Conservation (phyloP, 2,888 invertebrate species). For the Oeneis ivallda region DNA sequence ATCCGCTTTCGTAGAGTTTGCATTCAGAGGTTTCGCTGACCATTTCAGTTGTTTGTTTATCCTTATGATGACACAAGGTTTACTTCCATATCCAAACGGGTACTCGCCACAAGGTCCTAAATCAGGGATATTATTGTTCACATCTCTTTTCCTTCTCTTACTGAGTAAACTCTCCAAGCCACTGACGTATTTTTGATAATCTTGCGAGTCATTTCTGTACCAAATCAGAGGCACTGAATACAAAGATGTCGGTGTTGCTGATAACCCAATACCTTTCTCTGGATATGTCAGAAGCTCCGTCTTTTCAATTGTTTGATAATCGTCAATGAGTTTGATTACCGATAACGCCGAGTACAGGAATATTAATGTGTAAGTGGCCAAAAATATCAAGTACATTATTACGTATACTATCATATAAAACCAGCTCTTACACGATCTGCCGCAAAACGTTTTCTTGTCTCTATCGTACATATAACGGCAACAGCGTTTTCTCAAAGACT, state of each 20-base stretch:
- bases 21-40: constrained; percentile 57
- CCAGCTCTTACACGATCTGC: constrained; percentile 63
- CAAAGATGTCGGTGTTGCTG: constrained; percentile 61
- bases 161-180: constrained; percentile 56
- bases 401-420: constrained; percentile 53
- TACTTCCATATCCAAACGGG: constrained; percentile 67
- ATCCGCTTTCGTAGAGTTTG: constrained; percentile 46
- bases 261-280: constrained; percentile 58
- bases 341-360: constrained; percentile 54
- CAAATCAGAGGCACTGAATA: constrained; percentile 58
- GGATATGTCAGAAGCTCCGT: constrained; percentile 49
- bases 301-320: constrained; percentile 47
- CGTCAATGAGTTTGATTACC: constrained; percentile 47
- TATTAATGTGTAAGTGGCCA: constrained; percentile 57
- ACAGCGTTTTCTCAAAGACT: constrained; percentile 42
- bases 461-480: constrained; percentile 52
- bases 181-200: constrained; percentile 59
- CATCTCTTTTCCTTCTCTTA: constrained; percentile 49
- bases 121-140: constrained; percentile 27
- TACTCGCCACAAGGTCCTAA: constrained; percentile 63
- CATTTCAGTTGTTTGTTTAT: constrained; percentile 65
- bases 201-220: constrained; percentile 54
- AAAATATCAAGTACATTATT: constrained; percentile 60
- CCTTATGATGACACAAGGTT: constrained; percentile 65
- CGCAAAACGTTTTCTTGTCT: constrained; percentile 51